phyloP scores from a whole-genome alignment of 2,797 vertebrate species.

The Macropus fuliginosus region DNA sequence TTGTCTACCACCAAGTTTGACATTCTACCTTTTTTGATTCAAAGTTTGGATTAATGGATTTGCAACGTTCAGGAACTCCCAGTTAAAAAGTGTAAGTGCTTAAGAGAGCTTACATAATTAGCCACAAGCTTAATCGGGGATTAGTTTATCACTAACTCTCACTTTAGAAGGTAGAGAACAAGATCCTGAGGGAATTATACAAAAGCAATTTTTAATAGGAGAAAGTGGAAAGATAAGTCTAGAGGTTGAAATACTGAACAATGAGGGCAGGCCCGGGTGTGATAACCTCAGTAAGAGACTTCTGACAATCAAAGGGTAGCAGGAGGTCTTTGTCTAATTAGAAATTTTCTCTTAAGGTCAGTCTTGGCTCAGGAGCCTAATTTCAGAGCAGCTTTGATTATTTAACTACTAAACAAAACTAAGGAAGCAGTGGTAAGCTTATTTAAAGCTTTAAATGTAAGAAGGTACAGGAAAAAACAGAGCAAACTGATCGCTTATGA shows the following conservation, averaged over 20 bases:
- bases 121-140: neutral
- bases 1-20: neutral
- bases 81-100: neutral
- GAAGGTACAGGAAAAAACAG: neutral
- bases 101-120: neutral
- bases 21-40: neutral
- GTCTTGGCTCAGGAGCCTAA: neutral
- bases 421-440: neutral
- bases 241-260: neutral
- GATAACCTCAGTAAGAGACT: neutral
- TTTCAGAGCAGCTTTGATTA: neutral
- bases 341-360: neutral
- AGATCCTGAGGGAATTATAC: neutral
- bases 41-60: neutral
- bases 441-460: neutral
- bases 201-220: neutral
- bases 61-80: neutral
- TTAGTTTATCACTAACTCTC: neutral
- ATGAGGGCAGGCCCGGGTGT: neutral
- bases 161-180: neutral
- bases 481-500: neutral
- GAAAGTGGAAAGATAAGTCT: neutral
- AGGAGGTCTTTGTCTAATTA: neutral
- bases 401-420: neutral
- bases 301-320: neutral